phyloP scores from a whole-genome alignment of 2,888 invertebrate species.

The Strigamia crassipes region DNA sequence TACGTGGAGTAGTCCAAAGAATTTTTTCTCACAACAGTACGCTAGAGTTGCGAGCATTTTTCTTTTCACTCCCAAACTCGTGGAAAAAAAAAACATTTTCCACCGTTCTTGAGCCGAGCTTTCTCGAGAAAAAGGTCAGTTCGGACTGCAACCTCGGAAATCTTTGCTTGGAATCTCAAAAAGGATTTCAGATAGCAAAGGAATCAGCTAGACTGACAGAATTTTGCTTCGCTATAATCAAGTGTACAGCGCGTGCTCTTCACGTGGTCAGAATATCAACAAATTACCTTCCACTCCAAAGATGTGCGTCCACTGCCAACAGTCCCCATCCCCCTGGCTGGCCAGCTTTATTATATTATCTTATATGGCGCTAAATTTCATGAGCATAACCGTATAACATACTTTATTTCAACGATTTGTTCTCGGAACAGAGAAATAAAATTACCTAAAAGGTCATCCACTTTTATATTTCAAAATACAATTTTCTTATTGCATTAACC shows the following conservation, averaged over 20 bases:
- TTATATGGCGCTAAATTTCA: conserved; percentile 1
- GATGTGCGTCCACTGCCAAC: conserved; percentile 3
- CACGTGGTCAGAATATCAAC: not conserved
- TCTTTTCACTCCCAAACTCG: not conserved
- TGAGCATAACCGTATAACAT: not conserved
- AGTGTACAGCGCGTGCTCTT: not conserved
- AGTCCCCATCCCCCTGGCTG: not conserved
- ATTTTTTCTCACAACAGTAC: not conserved
- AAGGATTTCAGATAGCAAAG: not conserved
- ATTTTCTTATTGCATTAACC: no score
- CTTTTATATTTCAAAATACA: no score
- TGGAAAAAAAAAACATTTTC: not conserved
- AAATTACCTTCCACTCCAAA: not conserved
- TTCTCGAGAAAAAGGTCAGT: not conserved
- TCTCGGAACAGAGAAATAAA: not conserved
- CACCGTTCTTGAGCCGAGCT: conserved; percentile 1
- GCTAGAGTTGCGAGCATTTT: conserved; percentile 4
- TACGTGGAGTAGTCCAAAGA: not conserved
- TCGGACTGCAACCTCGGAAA: not conserved
- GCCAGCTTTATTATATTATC: not conserved
- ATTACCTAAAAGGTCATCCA: not conserved
- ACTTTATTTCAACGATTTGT: not conserved
- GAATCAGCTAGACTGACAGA: not conserved
- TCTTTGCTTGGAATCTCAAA: conserved; percentile 10
- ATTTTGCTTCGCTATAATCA: conserved; percentile 10